Evolutionary conservation across 2,888 invertebrate genomes (phyloP).

Genomic region (Orthosia cruda): DNA sequence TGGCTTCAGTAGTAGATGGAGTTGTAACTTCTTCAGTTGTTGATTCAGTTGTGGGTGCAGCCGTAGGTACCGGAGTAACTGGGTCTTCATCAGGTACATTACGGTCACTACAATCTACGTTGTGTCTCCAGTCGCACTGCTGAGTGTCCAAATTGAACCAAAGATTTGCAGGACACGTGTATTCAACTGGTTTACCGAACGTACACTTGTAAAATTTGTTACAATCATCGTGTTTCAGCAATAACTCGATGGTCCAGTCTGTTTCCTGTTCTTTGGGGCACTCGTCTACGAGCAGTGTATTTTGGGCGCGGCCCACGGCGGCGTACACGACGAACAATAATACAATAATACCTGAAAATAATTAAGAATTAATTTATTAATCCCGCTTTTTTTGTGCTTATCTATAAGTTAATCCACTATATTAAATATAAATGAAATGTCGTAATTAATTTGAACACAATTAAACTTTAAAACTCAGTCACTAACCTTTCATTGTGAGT

Average conservation of each 20-base stretch:
- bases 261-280: conserved; percentile 81
- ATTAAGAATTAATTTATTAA: conserved; percentile 3
- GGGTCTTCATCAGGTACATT: conserved; percentile 70
- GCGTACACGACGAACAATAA: conserved; percentile 70
- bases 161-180: conserved; percentile 91
- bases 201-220: conserved; percentile 93
- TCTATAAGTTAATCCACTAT: background rate
- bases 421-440: conserved; percentile 10
- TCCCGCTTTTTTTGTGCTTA: background rate
- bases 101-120: conserved; percentile 92
- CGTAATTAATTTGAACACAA: background rate
- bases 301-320: conserved; percentile 68
- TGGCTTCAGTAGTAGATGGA: conserved; percentile 25
- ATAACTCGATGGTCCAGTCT: conserved; percentile 86
- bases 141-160: conserved; percentile 90
- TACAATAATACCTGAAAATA: conserved; percentile 71
- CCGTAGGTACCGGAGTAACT: background rate
- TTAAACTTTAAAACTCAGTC: background rate
- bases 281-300: conserved; percentile 59
- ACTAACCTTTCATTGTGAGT: conserved; percentile 68
- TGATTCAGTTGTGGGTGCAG: background rate
- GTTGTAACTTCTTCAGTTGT: background rate
- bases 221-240: conserved; percentile 92
- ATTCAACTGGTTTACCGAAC: conserved; percentile 92
- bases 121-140: conserved; percentile 92